Percentiles rank a stretch among this genome's conserved stretches.
Conservation (phyloP, 2,797 vertebrate species). For the Brachyalestes nurse region DNA sequence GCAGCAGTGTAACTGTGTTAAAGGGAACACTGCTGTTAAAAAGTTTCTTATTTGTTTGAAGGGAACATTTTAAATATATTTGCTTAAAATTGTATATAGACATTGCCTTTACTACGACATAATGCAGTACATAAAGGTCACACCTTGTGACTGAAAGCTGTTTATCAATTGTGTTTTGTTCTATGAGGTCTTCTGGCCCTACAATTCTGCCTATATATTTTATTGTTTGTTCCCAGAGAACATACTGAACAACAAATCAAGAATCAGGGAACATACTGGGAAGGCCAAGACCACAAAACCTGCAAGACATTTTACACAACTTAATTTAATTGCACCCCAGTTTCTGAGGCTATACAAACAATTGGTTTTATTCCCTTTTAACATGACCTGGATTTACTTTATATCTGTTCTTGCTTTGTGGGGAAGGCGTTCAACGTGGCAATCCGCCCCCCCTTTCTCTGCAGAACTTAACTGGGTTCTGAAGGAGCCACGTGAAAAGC, state of each 20-base stretch:
- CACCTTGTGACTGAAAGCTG: constrained; percentile 61
- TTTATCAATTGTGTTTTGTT: constrained; percentile 62
- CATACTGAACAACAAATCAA: neutral
- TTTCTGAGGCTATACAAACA: constrained; percentile 26
- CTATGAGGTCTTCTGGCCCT: constrained; percentile 1
- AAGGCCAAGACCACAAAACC: constrained; percentile 9
- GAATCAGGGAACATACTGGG: neutral
- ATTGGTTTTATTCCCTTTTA: constrained; percentile 11
- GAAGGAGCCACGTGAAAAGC: constrained; percentile 49
- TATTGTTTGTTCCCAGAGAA: constrained; percentile 5
- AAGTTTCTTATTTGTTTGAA: no score
- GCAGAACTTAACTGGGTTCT: constrained; percentile 47
- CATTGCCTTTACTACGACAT: no score
- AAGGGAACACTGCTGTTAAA: no score
- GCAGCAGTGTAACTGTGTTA: no score
- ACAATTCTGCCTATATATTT: constrained; percentile 17
- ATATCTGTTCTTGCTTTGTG: constrained; percentile 38
- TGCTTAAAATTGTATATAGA: no score
- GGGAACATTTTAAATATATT: no score
- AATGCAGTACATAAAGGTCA: neutral
- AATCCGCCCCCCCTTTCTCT: constrained; percentile 56
- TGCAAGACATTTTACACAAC: neutral
- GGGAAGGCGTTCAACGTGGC: constrained; percentile 65
- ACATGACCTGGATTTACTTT: constrained; percentile 38
- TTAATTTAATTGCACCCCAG: neutral